phyloP scores from a whole-genome alignment of 1,140 invertebrate genomes.

The Choristoneura fumiferana region DNA sequence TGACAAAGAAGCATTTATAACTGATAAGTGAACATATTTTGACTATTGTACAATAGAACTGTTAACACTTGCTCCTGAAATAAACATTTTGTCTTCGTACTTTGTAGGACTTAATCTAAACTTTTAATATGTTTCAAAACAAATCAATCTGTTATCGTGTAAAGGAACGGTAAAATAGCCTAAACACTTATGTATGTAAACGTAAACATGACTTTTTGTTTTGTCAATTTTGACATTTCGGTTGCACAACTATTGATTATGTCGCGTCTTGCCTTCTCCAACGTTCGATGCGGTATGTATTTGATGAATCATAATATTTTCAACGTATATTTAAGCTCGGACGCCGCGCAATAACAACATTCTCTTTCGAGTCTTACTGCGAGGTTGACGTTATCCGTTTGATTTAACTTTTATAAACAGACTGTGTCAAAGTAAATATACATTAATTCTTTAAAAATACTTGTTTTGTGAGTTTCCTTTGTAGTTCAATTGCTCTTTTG shows the following conservation, averaged over 20 bases:
- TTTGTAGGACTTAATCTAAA: too few species aligned
- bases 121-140: too few species aligned
- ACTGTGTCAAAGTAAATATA: not conserved
- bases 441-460: not conserved
- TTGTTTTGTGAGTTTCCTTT: not conserved
- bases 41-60: too few species aligned
- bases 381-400: not conserved
- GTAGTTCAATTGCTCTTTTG: not conserved
- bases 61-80: too few species aligned
- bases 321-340: constrained; percentile 24
- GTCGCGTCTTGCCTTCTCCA: constrained; percentile 42
- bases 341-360: constrained; percentile 21
- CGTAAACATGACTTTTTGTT: constrained; percentile 32
- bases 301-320: constrained; percentile 37
- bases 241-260: constrained; percentile 43
- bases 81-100: too few species aligned
- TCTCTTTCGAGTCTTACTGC: constrained; percentile 2
- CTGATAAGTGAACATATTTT: too few species aligned
- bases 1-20: too few species aligned
- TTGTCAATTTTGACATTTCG: constrained; percentile 26
- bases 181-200: too few species aligned
- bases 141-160: not conserved
- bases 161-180: not conserved
- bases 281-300: constrained; percentile 41
- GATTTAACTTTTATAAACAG: not conserved